Conservation (phyloP, 64 coral and sea anemone genomes). For the Catalaphyllia jardinei region DNA sequence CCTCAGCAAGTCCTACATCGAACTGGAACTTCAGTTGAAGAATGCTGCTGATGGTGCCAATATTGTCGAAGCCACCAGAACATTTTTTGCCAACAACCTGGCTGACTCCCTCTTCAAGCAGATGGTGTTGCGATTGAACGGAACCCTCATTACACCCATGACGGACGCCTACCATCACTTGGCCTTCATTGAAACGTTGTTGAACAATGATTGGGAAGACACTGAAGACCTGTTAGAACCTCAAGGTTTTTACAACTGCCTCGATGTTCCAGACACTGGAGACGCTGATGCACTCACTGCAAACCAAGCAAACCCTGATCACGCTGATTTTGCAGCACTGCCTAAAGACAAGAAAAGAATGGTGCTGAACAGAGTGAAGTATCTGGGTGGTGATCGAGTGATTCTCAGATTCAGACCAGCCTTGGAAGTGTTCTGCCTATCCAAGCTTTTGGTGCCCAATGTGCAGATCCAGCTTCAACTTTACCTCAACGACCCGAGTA, state of each 20-base stretch:
- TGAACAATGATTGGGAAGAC: conserved; percentile 31
- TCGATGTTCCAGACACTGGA: neutral
- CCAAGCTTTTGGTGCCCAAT: neutral
- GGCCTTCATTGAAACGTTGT: conserved; percentile 3
- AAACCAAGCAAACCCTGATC: neutral
- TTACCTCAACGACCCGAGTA: neutral
- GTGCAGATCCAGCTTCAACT: neutral
- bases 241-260: neutral
- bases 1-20: no score
- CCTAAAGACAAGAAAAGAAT: no score
- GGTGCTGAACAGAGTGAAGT: neutral
- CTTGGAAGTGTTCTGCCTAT: neutral
- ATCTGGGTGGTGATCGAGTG: neutral
- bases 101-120: conserved; percentile 24
- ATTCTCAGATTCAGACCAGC: conserved; percentile 3
- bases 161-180: conserved; percentile 23
- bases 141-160: conserved; percentile 23
- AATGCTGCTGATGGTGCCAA: no score
- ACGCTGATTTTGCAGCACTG: no score
- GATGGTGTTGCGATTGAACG: conserved; percentile 11
- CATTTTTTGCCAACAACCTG: neutral
- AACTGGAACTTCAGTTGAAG: no score
- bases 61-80: no score
- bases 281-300: neutral
- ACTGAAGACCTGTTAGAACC: neutral